phyloP scores from a whole-genome alignment of 1,140 invertebrate species.

The Antheraea mylitta region DNA sequence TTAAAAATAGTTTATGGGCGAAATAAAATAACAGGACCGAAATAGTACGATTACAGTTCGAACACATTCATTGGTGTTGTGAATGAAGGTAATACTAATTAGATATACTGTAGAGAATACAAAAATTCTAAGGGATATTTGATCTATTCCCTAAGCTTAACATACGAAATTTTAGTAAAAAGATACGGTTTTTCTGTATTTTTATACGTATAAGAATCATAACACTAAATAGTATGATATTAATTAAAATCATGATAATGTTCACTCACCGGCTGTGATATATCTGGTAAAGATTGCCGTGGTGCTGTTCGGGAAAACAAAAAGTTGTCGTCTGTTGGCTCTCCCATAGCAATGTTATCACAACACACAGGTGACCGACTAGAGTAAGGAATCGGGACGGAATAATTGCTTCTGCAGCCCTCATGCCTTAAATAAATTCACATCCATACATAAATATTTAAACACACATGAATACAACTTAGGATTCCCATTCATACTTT shows the following conservation, averaged over 20 bases:
- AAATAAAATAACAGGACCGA: neutral
- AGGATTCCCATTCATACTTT: neutral
- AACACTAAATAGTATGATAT: too few relatives aligned
- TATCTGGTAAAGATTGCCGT: constrained; percentile 61
- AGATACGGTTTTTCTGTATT: too few relatives aligned
- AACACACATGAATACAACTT: neutral
- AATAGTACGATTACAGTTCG: too few relatives aligned
- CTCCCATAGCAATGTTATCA: constrained; percentile 79
- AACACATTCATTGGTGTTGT: neutral
- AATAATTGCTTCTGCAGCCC: constrained; percentile 70
- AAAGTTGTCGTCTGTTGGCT: constrained; percentile 70
- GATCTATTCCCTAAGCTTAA: too few relatives aligned
- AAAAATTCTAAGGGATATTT: too few relatives aligned
- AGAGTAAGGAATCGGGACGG: constrained; percentile 79
- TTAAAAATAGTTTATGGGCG: neutral
- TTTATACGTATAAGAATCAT: too few relatives aligned
- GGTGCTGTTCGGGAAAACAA: constrained; percentile 73
- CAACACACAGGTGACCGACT: constrained; percentile 77
- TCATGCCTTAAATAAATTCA: constrained; percentile 45
- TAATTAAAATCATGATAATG: constrained; percentile 5
- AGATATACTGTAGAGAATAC: too few relatives aligned
- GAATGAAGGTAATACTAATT: neutral
- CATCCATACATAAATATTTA: neutral
- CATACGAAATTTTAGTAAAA: too few relatives aligned
- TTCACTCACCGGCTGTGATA: constrained; percentile 78